Conservation (phyloP, 2,888 invertebrate genomes). For the Leptopterna dolabrata region DNA sequence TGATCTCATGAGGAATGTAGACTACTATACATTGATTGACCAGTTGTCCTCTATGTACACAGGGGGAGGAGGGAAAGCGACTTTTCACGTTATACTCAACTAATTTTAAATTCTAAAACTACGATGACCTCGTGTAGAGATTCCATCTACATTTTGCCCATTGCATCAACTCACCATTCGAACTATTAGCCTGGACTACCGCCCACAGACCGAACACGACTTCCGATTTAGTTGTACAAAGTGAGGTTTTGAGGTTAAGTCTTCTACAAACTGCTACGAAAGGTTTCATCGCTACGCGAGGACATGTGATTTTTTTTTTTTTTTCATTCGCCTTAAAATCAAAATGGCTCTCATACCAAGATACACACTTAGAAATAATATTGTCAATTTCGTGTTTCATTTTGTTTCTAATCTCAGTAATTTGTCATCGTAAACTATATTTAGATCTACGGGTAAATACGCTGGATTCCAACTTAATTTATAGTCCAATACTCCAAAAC, state of each 20-base stretch:
- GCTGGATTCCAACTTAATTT: background rate
- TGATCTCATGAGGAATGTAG: background rate
- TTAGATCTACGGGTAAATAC: background rate
- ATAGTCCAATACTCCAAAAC: background rate
- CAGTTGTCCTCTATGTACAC: constrained; percentile 24
- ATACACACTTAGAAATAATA: constrained; percentile 37
- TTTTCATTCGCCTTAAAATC: background rate
- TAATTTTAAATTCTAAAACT: background rate
- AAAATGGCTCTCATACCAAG: background rate
- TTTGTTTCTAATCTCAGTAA: background rate
- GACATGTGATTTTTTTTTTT: background rate
- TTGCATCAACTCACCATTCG: background rate
- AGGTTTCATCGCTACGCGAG: background rate
- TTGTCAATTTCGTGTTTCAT: constrained; percentile 35
- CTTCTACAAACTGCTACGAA: background rate
- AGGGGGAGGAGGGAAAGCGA: background rate
- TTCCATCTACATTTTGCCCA: background rate
- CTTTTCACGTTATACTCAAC: background rate
- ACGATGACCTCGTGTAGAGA: background rate
- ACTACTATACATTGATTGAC: constrained; percentile 34
- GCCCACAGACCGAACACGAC: no score
- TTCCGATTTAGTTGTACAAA: background rate
- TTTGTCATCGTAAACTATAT: background rate
- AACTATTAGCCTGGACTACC: no score
- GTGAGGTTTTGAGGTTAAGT: background rate